Conservation (phyloP, 2,888 invertebrate genomes). For the Euspilapteryx auroguttella region DNA sequence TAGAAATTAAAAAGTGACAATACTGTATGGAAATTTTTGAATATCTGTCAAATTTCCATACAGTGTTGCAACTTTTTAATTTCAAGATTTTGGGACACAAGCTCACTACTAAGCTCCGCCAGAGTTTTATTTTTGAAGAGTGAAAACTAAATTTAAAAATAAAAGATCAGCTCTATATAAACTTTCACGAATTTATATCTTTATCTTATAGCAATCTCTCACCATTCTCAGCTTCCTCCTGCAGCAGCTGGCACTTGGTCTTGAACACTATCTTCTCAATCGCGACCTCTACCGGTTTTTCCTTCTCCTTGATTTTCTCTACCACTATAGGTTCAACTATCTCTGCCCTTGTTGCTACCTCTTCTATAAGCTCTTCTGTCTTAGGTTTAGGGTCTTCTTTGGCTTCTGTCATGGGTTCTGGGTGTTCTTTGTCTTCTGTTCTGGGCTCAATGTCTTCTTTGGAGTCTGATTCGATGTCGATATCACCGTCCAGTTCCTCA, state of each 20-base stretch:
- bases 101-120: no score
- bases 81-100: no score
- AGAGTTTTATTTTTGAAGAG: no score
- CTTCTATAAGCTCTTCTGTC: constrained; percentile 12
- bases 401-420: constrained; percentile 6
- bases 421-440: constrained; percentile 4
- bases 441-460: background rate
- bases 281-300: constrained; percentile 22
- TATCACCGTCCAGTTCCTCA: no score
- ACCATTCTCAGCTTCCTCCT: constrained; percentile 40
- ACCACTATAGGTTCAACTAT: constrained; percentile 30
- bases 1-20: no score
- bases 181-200: no score
- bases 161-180: no score
- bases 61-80: no score
- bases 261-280: constrained; percentile 30
- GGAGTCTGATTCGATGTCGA: constrained; percentile 21
- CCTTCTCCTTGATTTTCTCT: constrained; percentile 22
- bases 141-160: no score
- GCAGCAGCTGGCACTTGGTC: constrained; percentile 61
- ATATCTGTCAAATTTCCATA: no score
- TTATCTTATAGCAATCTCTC: no score
- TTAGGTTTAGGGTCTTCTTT: constrained; percentile 12
- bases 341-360: constrained; percentile 20
- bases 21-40: no score